Percentiles rank a stretch among this genome's conserved stretches.
phyloP scores from a whole-genome alignment of 2,888 invertebrate species.

The Blomia tropicalis region DNA sequence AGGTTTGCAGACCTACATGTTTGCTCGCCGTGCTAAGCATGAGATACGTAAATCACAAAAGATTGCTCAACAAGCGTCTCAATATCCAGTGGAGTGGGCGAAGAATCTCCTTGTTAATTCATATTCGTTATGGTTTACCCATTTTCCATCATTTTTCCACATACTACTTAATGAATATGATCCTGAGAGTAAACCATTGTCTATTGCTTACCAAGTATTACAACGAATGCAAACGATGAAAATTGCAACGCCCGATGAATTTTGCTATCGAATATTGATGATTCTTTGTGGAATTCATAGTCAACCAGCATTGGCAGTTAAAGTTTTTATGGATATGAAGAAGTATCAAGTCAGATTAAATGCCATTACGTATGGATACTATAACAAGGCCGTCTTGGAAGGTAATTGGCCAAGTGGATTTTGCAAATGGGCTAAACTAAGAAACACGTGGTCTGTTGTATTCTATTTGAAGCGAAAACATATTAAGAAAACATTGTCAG shows the following conservation, averaged over 20 bases:
- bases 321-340: constrained; percentile 67
- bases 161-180: constrained; percentile 35
- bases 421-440: constrained; percentile 77
- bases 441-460: constrained; percentile 76
- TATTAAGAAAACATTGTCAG: neutral
- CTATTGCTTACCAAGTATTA: constrained; percentile 67
- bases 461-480: constrained; percentile 64
- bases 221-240: constrained; percentile 68
- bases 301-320: constrained; percentile 82
- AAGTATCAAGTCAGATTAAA: constrained; percentile 83
- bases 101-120: constrained; percentile 43
- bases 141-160: constrained; percentile 60
- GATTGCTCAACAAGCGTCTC: constrained; percentile 48
- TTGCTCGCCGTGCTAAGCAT: constrained; percentile 58
- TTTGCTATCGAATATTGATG: constrained; percentile 96
- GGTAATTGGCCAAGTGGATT: constrained; percentile 67
- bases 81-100: constrained; percentile 75
- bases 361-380: constrained; percentile 88
- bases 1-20: constrained; percentile 1
- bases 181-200: constrained; percentile 46
- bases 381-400: constrained; percentile 67
- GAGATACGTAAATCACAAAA: constrained; percentile 83
- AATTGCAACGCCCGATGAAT: constrained; percentile 74
- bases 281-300: constrained; percentile 89
- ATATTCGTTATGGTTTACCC: constrained; percentile 77